A percentile compares a stretch with the other conserved stretches of the same genome.
Evolutionary conservation across 2,113 vertebrate species (phyloP).

Genomic region (Macquaria ambigua): DNA sequence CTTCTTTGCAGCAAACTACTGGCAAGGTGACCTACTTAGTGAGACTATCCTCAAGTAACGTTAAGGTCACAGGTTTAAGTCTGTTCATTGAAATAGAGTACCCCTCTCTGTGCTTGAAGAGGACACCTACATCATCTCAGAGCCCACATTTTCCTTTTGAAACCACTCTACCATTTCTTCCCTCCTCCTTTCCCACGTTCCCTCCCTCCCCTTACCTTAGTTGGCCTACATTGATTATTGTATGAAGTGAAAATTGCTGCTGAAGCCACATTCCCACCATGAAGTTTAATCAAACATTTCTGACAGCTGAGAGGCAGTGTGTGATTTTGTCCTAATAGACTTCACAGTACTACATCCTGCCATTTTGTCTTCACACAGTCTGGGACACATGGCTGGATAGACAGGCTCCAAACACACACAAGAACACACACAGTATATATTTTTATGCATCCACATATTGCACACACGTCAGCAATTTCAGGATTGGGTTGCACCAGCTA

Average conservation of each 20-base stretch:
- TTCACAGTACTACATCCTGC: slow-evolving; percentile 31
- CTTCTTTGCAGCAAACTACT: background rate
- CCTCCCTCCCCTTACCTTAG: background rate
- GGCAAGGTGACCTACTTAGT: background rate
- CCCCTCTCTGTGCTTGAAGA: background rate
- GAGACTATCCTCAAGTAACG: background rate
- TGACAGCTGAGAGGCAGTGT: slow-evolving; percentile 25
- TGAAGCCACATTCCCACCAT: slow-evolving; percentile 11
- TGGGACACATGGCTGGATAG: slow-evolving; percentile 5
- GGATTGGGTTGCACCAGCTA: background rate
- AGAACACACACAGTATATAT: background rate
- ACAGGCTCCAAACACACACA: slow-evolving; percentile 13
- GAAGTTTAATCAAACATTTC: slow-evolving; percentile 28
- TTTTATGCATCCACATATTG: slow-evolving; percentile 2
- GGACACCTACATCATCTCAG: background rate
- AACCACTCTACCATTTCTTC: background rate
- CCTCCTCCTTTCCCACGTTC: background rate
- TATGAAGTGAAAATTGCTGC: slow-evolving; percentile 23
- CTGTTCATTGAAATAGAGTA: background rate
- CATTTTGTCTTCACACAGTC: slow-evolving; percentile 18
- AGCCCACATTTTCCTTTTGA: background rate
- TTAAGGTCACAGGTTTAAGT: background rate
- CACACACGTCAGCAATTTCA: slow-evolving; percentile 37
- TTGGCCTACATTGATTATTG: slow-evolving; percentile 6
- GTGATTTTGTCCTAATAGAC: slow-evolving; percentile 29